Evolutionary conservation across 2,888 invertebrate species (phyloP), one percentile per base, ranked within the genome.

Genomic region (Ectemnius cavifrons): DNA sequence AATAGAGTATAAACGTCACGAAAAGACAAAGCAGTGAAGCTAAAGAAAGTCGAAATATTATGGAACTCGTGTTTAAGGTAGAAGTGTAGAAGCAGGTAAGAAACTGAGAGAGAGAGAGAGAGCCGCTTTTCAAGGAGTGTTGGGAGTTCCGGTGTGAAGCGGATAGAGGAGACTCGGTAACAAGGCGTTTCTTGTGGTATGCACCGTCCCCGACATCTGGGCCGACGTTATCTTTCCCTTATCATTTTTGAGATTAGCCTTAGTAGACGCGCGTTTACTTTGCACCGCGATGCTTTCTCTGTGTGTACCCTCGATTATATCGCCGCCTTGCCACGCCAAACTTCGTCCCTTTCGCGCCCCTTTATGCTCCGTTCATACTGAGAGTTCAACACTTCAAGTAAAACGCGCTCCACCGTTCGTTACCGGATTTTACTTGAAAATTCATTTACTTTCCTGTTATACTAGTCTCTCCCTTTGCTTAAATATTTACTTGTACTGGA

Each of bases 171-270:
- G 67, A 65, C 75, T 65, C 47, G 75, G 73, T 78, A 73, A 85
- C 81, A 85, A 84, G 63, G 77, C 67, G 68, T 71, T 75, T 83
- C 71, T 83, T 85, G 77, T 78, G 71, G 59, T 62, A 18, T 57
- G 73, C 66, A 63, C 58, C 68, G 64, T 37, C 37, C 70, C 69
- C 73, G 71, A 71, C 66, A 73, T 73, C 73, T 73, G 62, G 74
- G 76, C 72, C 71, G 76, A 62, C 64, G 67, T 86, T 87, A 87
- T 87, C 86, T 83, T 46, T 47, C 58, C 68, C 77, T 84, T 86
- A 85, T 87, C 85, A 67, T 78, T 79, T 75, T 73, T 73, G 69
- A 87, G 86, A 85, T 87, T 87, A 87, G 80, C 70, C 68, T 73
- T 75, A 60, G 73, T 72, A 68, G 75, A 76, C 72, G 62, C 47